A percentile compares a stretch with the other conserved stretches of the same genome.
Conservation (phyloP, 2,113 vertebrate species). For the Esox niger region DNA sequence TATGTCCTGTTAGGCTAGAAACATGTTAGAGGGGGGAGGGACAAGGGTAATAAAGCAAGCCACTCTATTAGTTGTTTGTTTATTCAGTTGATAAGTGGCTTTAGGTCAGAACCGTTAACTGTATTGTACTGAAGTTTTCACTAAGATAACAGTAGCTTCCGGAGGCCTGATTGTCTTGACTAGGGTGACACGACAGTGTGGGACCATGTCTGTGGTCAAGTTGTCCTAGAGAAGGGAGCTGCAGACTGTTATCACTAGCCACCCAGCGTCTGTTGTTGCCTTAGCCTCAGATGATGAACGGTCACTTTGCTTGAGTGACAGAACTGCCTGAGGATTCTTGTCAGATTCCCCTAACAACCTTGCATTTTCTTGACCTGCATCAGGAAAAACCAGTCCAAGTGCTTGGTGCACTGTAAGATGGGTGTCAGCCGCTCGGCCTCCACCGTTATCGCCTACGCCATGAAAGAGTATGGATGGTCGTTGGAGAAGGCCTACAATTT, state of each 20-base stretch:
- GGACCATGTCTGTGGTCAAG: neutral
- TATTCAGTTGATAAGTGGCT: too few species aligned
- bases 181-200: neutral
- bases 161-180: neutral
- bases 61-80: neutral
- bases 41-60: neutral
- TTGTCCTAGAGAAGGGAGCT: neutral
- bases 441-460: conserved; percentile 94
- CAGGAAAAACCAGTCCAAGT: conserved; percentile 94
- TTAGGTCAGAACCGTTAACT: neutral
- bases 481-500: conserved; percentile 92
- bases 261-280: neutral
- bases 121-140: neutral
- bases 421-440: conserved; percentile 94
- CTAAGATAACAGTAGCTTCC: neutral
- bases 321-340: neutral
- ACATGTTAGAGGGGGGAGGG: neutral
- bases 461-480: conserved; percentile 96
- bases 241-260: neutral
- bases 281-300: neutral
- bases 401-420: conserved; percentile 98
- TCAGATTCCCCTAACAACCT: neutral
- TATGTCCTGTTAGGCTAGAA: conserved; percentile 61
- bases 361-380: neutral
- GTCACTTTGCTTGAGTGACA: neutral